phyloP scores from a whole-genome alignment of 2,797 vertebrate genomes.

The Garrulus glandarius region DNA sequence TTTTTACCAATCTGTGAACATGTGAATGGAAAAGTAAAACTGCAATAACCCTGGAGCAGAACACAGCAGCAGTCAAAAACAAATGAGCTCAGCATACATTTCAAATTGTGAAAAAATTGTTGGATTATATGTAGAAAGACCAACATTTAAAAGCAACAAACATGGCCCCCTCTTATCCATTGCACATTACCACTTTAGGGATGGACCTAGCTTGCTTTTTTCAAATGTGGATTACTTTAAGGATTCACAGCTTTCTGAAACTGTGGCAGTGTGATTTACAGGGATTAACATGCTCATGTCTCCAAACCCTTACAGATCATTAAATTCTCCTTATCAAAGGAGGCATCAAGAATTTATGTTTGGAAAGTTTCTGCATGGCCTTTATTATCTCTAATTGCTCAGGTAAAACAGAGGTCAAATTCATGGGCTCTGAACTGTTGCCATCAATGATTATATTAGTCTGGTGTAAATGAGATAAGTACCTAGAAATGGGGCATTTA shows the following conservation, averaged over 20 bases:
- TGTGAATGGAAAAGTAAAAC: not conserved
- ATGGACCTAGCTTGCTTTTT: not conserved
- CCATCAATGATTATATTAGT: not conserved
- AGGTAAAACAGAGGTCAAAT: not conserved
- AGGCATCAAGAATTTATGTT: not conserved
- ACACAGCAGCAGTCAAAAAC: not conserved
- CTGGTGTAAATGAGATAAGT: not conserved
- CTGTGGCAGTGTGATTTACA: not conserved
- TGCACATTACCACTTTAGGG: not conserved
- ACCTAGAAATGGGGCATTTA: not conserved
- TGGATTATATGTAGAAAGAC: not conserved
- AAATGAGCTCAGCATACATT: not conserved
- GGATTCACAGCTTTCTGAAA: not conserved
- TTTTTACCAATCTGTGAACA: not conserved
- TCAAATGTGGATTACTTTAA: not conserved
- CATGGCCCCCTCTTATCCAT: accelerated
- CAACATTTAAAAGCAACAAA: not conserved
- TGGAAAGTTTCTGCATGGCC: not conserved
- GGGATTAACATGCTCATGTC: not conserved
- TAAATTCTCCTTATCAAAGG: not conserved
- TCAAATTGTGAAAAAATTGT: not conserved
- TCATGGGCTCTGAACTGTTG: not conserved
- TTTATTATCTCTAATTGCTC: not conserved
- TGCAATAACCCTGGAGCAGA: not conserved
- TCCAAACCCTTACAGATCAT: not conserved